phyloP scores from a whole-genome alignment of 2,888 invertebrate species.

The Hirtodrosophila confusa region DNA sequence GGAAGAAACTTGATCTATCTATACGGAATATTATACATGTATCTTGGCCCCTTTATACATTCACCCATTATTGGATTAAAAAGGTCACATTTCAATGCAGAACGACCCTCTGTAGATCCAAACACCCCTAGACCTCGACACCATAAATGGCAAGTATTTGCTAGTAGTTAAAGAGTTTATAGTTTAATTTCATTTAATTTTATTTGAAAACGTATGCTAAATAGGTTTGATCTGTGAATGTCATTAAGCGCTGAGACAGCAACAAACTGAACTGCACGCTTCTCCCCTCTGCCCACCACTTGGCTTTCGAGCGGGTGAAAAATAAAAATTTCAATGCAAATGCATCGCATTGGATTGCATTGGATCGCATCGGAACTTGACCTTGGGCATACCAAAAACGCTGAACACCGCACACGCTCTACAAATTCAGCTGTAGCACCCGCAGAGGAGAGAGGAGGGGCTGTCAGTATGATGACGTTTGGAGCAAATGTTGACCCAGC shows the following conservation, averaged over 20 bases:
- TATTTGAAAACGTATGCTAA: constrained; percentile 7
- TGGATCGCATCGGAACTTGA: constrained; percentile 39
- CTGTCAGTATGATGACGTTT: constrained; percentile 12
- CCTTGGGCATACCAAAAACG: constrained; percentile 50
- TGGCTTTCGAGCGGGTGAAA: background rate
- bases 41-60: no score
- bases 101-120: no score
- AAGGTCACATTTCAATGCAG: no score
- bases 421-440: constrained; percentile 42
- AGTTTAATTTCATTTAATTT: constrained; percentile 7
- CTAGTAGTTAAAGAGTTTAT: constrained; percentile 23
- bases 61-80: no score
- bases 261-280: background rate
- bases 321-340: constrained; percentile 44
- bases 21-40: no score
- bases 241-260: constrained; percentile 21
- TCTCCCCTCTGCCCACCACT: background rate
- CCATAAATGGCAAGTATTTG: constrained; percentile 13
- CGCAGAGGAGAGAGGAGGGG: background rate
- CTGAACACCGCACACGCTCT: constrained; percentile 7
- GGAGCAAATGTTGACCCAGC: constrained; percentile 7
- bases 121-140: no score
- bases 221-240: constrained; percentile 31
- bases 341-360: constrained; percentile 29
- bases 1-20: no score